phyloP scores from a whole-genome alignment of 2,113 vertebrate genomes.

The Sorex araneus region DNA sequence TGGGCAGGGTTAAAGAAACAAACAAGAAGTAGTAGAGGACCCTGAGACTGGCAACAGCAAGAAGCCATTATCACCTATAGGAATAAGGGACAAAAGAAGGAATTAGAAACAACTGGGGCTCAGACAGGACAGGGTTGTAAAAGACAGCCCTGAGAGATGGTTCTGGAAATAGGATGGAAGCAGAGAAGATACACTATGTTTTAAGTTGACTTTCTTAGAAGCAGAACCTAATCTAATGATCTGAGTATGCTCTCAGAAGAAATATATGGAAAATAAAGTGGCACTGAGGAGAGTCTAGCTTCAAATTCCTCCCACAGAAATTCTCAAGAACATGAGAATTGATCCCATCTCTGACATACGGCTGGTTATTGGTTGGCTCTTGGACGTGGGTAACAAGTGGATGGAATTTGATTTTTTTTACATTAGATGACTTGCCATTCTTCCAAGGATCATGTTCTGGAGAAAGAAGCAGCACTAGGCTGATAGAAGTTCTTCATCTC shows the following conservation, averaged over 20 bases:
- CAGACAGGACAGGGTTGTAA: neutral
- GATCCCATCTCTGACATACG: neutral
- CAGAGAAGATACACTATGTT: neutral
- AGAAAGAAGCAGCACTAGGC: neutral
- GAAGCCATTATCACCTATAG: conserved; percentile 50
- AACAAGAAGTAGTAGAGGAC: neutral
- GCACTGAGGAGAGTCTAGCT: neutral
- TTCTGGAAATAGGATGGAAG: too few species aligned
- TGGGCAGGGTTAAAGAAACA: conserved; percentile 55
- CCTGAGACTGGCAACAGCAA: conserved; percentile 23
- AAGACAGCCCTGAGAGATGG: neutral
- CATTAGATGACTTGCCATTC: neutral
- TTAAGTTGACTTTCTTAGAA: neutral
- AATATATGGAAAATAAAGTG: neutral
- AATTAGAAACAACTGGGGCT: neutral
- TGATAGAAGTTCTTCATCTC: neutral
- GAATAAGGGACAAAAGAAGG: neutral
- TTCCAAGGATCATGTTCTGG: neutral
- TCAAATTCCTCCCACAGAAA: neutral
- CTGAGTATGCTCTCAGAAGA: neutral
- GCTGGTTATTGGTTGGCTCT: neutral
- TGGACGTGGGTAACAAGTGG: neutral
- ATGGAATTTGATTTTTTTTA: neutral
- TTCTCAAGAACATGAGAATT: neutral
- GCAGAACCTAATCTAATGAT: neutral